These are phyloP conservation scores for Artibeus lituratus DNA, from an alignment of 2,797 vertebrate species.

Conservation along the genomic window DNA sequence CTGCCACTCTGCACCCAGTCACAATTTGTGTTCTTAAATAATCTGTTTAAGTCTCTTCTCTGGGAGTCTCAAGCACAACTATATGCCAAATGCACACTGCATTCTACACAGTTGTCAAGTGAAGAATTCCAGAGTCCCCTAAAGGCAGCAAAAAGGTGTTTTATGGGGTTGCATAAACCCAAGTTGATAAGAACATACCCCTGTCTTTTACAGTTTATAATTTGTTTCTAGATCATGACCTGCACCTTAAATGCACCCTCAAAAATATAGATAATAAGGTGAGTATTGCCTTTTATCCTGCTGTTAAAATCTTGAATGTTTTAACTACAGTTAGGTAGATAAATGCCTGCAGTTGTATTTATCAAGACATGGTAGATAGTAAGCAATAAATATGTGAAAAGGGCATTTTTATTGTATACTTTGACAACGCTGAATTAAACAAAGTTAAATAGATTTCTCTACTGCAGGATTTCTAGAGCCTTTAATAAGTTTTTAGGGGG, in stretches of 20 bases:
- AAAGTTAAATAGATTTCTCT: slow-evolving; percentile 25
- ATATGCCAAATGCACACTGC: neutral
- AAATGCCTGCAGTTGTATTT: slow-evolving; percentile 4
- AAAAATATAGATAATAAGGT: neutral
- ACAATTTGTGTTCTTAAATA: slow-evolving; percentile 14
- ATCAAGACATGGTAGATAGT: neutral
- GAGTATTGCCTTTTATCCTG: neutral
- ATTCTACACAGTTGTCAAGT: neutral
- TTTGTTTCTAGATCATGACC: slow-evolving; percentile 32
- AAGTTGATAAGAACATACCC: neutral
- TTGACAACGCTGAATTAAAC: slow-evolving; percentile 23
- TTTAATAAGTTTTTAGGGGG: neutral
- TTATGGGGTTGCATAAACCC: neutral
- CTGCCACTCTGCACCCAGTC: too few species aligned
- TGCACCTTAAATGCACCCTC: slow-evolving; percentile 11
- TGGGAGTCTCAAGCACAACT: neutral
- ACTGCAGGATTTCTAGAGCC: neutral
- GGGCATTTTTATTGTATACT: neutral
- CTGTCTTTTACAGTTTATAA: neutral
- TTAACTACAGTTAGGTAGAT: slow-evolving; percentile 11
- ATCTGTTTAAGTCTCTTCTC: neutral
- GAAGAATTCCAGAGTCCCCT: neutral
- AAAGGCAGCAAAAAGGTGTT: neutral
- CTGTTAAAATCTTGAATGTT: slow-evolving; percentile 3
- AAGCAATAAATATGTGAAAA: neutral